A percentile compares a stretch with the other conserved stretches of the same genome.
phyloP scores from a whole-genome alignment of 1,140 invertebrate genomes.

The Caenorhabditis latens region DNA sequence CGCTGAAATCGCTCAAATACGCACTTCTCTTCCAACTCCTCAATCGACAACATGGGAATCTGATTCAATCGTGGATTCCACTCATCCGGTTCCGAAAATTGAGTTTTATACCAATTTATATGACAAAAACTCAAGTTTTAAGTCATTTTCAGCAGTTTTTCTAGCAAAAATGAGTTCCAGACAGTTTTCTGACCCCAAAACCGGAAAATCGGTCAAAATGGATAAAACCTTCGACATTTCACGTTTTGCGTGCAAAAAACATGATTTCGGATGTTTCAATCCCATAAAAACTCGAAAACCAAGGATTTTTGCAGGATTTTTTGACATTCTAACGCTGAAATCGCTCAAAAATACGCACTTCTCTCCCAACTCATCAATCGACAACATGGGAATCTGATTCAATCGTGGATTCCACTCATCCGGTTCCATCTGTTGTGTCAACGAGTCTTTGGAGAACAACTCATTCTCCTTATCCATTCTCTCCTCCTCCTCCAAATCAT shows the following conservation, averaged over 20 bases:
- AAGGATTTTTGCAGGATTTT: no score
- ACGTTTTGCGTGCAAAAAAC: no score
- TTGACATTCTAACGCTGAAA: no score
- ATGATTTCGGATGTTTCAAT: no score
- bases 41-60: neutral
- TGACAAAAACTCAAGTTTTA: no score
- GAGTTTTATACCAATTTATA: no score
- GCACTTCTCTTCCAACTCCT: neutral
- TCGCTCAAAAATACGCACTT: conserved; percentile 4
- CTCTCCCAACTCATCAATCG: neutral
- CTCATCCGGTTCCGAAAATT: neutral
- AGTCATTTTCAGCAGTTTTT: no score
- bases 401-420: conserved; percentile 13
- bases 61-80: neutral
- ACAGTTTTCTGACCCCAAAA: no score
- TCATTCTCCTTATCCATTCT: neutral
- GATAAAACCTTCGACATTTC: no score
- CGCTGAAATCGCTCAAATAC: neutral
- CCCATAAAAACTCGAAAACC: no score
- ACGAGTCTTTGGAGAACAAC: neutral
- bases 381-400: neutral
- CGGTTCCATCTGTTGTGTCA: neutral
- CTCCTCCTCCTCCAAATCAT: neutral
- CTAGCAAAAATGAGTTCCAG: no score
- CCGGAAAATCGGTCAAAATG: no score